Conservation (phyloP, 1,140 invertebrate species). For the Colletes latitarsis region DNA sequence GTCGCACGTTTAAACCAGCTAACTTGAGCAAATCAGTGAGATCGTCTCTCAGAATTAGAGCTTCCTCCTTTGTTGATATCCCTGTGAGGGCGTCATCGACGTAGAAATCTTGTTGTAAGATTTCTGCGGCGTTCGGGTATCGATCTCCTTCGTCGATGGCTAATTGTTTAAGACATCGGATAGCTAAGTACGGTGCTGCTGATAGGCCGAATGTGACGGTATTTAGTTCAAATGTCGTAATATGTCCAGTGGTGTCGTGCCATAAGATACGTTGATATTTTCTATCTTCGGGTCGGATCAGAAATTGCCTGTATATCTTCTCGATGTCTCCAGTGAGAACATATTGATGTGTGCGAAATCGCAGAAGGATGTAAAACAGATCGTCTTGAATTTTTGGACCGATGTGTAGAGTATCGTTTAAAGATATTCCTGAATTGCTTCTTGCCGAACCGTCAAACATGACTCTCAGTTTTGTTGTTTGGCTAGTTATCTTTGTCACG, state of each 20-base stretch:
- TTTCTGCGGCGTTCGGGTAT: not conserved
- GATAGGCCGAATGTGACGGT: conserved; percentile 10
- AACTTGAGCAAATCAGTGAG: not conserved
- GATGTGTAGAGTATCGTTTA: not conserved
- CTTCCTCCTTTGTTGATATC: not conserved
- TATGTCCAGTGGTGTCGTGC: not conserved
- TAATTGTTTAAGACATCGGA: not conserved
- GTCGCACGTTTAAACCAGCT: not conserved
- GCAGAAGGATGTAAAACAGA: conserved; percentile 21
- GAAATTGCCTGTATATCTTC: conserved; percentile 22
- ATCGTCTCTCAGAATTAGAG: not conserved
- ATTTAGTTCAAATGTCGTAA: not conserved
- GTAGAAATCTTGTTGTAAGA: not conserved
- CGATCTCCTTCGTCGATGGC: not conserved
- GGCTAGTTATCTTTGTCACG: no score
- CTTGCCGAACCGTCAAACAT: conserved; percentile 1
- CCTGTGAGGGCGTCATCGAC: conserved; percentile 7
- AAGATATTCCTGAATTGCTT: not conserved
- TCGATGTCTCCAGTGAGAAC: conserved; percentile 28
- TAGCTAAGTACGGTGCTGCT: not conserved
- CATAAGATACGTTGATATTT: not conserved
- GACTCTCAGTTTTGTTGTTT: not conserved
- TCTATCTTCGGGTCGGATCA: not conserved
- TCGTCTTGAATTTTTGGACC: conserved; percentile 26
- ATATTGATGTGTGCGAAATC: conserved; percentile 19